A percentile compares a stretch with the other conserved stretches of the same genome.
phyloP scores from a whole-genome alignment of 2,113 vertebrate genomes.

The Hystrix brachyura region DNA sequence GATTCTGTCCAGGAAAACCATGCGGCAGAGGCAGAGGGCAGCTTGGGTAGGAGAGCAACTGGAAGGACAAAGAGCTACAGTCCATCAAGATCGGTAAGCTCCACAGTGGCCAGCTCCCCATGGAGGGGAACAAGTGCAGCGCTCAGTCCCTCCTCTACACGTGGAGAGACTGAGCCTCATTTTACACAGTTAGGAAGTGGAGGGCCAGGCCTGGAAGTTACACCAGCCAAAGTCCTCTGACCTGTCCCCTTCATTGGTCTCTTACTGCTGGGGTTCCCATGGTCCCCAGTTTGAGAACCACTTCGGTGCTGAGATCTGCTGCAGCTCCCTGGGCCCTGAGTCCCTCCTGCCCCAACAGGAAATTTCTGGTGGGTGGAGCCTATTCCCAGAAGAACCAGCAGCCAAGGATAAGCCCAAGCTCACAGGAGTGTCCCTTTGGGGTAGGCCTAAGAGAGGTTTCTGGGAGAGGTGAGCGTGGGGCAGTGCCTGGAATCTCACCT shows the following conservation, averaged over 20 bases:
- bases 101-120: rapidly evolving
- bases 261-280: rapidly evolving
- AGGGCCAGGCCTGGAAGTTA: not conserved
- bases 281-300: not conserved
- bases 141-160: rapidly evolving
- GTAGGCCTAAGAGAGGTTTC: too few relatives aligned
- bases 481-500: not conserved
- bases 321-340: rapidly evolving
- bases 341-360: not conserved
- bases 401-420: not conserved
- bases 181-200: rapidly evolving
- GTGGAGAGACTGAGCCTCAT: too few relatives aligned
- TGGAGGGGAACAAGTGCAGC: not conserved
- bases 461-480: rapidly evolving
- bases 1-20: not conserved
- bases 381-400: not conserved
- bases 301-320: not conserved
- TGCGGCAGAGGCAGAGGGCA: not conserved
- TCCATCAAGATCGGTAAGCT: not conserved
- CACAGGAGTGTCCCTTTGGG: rapidly evolving
- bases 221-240: not conserved
- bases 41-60: rapidly evolving
- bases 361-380: rapidly evolving
- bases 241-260: rapidly evolving
- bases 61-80: not conserved